Base-by-base conservation (phyloP, 1,140 invertebrate species). In the Chelonus insularis region DNA sequence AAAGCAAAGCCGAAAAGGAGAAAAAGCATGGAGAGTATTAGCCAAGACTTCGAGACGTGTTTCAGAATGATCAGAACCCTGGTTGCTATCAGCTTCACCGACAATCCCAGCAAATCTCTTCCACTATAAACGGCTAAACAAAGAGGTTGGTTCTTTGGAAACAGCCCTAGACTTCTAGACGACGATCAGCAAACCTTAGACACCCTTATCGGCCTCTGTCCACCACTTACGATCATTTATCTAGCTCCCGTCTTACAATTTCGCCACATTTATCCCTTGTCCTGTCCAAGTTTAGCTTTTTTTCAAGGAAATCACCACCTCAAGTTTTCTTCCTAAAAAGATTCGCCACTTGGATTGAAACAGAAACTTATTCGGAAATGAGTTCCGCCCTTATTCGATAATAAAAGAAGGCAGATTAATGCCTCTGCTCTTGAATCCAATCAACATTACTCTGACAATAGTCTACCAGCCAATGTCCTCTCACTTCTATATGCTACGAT, bases 71-170 rank as follows among this genome's bases (percentile, higher is more conserved):
- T n/a, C 29, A n/a, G 16, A 34, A 4, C 29, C 25, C 5, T 16
- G 29, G 1, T 34, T 70, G 70, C 74, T 76, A 76, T 78, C 77
- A 72, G 62, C 7, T 2, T 47, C 51, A 21, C 32, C 18, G 74
- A 68, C 78, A 75, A 80, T 79, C 78, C 77, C 70, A 63, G 73
- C 69, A 78, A 82, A 82, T 80, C 78, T 79, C 78, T 79, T 75
- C 74, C 72, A 77, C 77, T 75, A 77, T 82, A 82, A 82, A 82
- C 79, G 78, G 77, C 79, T 80, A 82, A 82, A 82, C 79, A 82
- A 80, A 82, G 78, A 82, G 74, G 70, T 80, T 72, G 69, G 80
- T 80, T 80, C 78, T 80, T 82, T 70, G 71, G 72, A 43, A 50
- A 66, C 66, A 36, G 58, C 54, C 54, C 59, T 58, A 64, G 51